Conservation (phyloP, 2,113 vertebrate genomes). For the Jaculus jaculus region DNA sequence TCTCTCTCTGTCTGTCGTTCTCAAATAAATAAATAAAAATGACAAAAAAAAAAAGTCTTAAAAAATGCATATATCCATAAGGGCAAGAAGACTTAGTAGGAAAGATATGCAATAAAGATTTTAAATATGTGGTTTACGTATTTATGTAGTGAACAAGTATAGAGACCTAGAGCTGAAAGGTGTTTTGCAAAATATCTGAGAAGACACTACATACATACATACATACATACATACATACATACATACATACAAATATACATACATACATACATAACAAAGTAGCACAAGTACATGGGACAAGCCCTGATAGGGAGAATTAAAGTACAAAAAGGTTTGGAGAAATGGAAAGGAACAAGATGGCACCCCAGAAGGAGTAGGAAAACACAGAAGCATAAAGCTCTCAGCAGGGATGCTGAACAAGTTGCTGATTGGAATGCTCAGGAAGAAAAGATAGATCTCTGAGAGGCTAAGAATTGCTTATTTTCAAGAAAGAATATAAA, state of each 20-base stretch:
- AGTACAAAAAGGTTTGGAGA: not conserved
- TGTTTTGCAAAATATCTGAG: not conserved
- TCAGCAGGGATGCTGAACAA: not conserved
- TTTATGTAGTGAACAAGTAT: not conserved
- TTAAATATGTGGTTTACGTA: not conserved
- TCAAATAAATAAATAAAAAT: too few species aligned
- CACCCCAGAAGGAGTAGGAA: rapidly evolving
- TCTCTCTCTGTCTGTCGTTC: too few species aligned
- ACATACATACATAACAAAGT: too few species aligned
- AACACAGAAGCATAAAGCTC: not conserved
- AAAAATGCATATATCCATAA: not conserved
- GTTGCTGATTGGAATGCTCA: not conserved
- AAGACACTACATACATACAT: too few species aligned
- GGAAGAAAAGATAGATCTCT: not conserved
- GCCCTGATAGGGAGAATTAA: not conserved
- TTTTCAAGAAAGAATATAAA: not conserved
- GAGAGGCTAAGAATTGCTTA: not conserved
- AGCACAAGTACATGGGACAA: not conserved
- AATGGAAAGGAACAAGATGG: not conserved
- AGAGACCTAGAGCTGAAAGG: not conserved
- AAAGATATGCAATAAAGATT: not conserved
- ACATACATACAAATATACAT: too few species aligned
- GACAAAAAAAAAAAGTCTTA: too few species aligned
- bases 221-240: too few species aligned
- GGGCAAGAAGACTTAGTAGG: not conserved